Evolutionary conservation across 1,140 invertebrate genomes (phyloP), one percentile per base, ranked within the genome.

Genomic region (Habropoda laboriosa): DNA sequence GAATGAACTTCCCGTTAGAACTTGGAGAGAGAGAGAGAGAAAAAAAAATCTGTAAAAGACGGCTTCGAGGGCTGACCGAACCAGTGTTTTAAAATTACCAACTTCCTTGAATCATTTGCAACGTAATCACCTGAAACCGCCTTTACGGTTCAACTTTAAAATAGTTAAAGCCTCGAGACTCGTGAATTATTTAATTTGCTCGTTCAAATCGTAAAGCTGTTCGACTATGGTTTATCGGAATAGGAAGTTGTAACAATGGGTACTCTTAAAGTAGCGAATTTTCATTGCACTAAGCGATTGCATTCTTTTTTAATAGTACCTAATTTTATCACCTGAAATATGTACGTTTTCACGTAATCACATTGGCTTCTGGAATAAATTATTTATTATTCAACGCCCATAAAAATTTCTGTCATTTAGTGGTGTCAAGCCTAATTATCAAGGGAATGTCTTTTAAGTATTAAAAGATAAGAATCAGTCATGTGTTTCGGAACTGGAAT

Each of bases 71-170:
- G 49, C n/a, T 38, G 27, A 7, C 12, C 35, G 51, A 60, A 24
- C n/a, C n/a, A 32, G 35, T 32, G 47, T 73, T 63, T 63, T 12
- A 32, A 78, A 49, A 4, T 72, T 30, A 45, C n/a, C 27, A 60
- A 49, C 42, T 71, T n/a, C 30, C 24, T 30, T 10, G 66, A 60
- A 70, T 47, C 42, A 58, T 70, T 49, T 68, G 47, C 30, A n/a
- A 7, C 4, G 64, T 27, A 58, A 77, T 58, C 75, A 18, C 16
- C 21, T 16, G 53, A 49, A 38, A 70, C 16, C 21, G 8, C 3
- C 45, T 3, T 12, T 12, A 18, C 27, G 0, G 1, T 0, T 49
- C 5, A 49, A 70, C 16, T 45, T 70, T 70, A 16, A 12, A 27
- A 64, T 12, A 30, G 38, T 21, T 47, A n/a, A n/a, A n/a, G 21